phyloP scores from a whole-genome alignment of 30 jellyfish, hydroid and myxozoan genomes.

The Clytia hemisphaerica region DNA sequence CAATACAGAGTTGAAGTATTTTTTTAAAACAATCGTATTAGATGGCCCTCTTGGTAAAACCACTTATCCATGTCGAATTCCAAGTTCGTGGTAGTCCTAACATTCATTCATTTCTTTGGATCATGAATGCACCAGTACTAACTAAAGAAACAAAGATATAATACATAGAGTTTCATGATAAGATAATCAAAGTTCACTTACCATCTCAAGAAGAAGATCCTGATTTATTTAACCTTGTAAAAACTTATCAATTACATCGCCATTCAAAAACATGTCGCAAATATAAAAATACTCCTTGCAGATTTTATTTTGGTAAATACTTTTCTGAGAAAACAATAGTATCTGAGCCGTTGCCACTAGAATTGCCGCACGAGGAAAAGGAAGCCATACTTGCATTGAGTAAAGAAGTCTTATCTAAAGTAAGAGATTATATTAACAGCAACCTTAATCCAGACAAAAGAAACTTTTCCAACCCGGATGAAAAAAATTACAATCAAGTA shows the following conservation, averaged over 20 bases:
- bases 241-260: background rate
- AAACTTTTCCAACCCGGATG: no score
- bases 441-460: background rate
- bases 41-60: background rate
- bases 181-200: background rate
- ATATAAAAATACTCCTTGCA: background rate
- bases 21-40: background rate
- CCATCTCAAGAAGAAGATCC: conserved; percentile 2
- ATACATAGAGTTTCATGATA: background rate
- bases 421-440: background rate
- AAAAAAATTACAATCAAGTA: background rate
- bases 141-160: conserved; percentile 1
- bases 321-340: background rate
- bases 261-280: background rate
- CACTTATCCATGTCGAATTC: background rate
- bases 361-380: background rate
- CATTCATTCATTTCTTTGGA: conserved; percentile 11
- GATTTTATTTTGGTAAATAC: background rate
- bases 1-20: conserved; percentile 1
- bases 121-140: conserved; percentile 12
- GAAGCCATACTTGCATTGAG: background rate
- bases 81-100: conserved; percentile 9
- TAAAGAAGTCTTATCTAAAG: background rate
- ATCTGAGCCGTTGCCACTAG: background rate
- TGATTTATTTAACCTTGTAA: background rate